Percentiles rank a stretch among this genome's conserved stretches.
phyloP scores from a whole-genome alignment of 2,113 vertebrate genomes.

The Urocolius indicus region DNA sequence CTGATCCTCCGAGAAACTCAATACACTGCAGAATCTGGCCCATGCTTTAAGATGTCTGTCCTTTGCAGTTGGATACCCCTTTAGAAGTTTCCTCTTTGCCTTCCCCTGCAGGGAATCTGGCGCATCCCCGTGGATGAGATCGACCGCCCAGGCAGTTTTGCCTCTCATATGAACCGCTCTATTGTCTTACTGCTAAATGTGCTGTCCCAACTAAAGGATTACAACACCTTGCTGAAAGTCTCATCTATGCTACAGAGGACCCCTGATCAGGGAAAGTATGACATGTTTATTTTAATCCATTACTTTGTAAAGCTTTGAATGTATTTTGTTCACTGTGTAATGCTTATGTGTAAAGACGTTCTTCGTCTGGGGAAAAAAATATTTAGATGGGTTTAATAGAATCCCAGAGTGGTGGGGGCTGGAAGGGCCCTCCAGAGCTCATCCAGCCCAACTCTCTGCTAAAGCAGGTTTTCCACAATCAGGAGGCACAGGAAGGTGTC shows the following conservation, averaged over 20 bases:
- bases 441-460: too few relatives aligned
- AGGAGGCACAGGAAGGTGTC: too few relatives aligned
- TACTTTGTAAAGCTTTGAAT: neutral
- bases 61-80: neutral
- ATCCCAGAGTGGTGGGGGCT: too few relatives aligned
- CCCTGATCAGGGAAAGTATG: constrained; percentile 99
- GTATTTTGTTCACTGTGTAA: neutral
- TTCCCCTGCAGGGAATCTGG: constrained; percentile 91
- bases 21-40: rapidly evolving
- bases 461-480: too few relatives aligned
- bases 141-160: constrained; percentile 97
- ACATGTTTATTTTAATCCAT: neutral
- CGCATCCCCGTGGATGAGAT: constrained; percentile 99
- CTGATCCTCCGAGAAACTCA: neutral
- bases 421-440: too few relatives aligned
- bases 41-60: neutral
- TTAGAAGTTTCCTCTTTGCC: neutral
- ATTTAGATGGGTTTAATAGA: neutral
- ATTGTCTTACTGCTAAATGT: constrained; percentile 94
- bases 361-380: neutral
- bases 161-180: constrained; percentile 99
- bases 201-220: constrained; percentile 92
- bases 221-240: constrained; percentile 93
- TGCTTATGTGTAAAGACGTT: neutral
- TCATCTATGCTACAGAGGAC: constrained; percentile 98